A percentile compares a stretch with the other conserved stretches of the same genome.
phyloP scores from a whole-genome alignment of 2,797 vertebrate species.

The Manis pentadactyla region DNA sequence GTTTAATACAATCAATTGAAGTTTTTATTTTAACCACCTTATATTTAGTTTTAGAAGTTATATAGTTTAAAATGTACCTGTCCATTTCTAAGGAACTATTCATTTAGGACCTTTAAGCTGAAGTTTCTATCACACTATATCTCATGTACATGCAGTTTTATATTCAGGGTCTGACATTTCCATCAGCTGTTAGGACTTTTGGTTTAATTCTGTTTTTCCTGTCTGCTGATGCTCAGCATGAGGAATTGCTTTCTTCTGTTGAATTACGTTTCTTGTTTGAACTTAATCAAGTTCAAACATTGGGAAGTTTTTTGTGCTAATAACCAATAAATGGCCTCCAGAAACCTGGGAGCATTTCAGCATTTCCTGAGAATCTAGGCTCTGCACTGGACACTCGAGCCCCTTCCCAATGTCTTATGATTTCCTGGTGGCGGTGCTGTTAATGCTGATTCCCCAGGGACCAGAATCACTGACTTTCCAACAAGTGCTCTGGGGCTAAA shows the following conservation, averaged over 20 bases:
- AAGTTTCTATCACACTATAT: not conserved
- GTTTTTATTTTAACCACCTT: not conserved
- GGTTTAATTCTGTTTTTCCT: not conserved
- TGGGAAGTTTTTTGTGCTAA: not conserved
- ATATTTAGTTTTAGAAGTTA: constrained; percentile 16
- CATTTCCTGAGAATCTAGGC: not conserved
- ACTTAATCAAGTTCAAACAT: constrained; percentile 15
- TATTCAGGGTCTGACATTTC: not conserved
- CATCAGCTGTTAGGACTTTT: not conserved
- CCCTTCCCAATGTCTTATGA: not conserved
- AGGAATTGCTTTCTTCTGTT: not conserved
- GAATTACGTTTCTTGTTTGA: constrained; percentile 29
- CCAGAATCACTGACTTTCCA: not conserved
- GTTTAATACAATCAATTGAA: not conserved
- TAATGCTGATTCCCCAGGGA: not conserved
- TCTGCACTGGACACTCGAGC: not conserved
- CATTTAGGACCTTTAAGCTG: not conserved
- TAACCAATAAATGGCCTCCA: not conserved
- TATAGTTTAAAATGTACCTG: not conserved
- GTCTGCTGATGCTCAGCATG: not conserved
- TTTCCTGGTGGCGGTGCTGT: not conserved
- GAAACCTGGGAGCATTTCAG: not conserved
- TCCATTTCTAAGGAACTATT: not conserved
- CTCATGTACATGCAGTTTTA: not conserved
- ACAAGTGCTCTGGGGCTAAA: not conserved